Evolutionary conservation across 2,113 vertebrate species (phyloP), one percentile per base, ranked within the genome.

Genomic region (Sciurus niger): DNA sequence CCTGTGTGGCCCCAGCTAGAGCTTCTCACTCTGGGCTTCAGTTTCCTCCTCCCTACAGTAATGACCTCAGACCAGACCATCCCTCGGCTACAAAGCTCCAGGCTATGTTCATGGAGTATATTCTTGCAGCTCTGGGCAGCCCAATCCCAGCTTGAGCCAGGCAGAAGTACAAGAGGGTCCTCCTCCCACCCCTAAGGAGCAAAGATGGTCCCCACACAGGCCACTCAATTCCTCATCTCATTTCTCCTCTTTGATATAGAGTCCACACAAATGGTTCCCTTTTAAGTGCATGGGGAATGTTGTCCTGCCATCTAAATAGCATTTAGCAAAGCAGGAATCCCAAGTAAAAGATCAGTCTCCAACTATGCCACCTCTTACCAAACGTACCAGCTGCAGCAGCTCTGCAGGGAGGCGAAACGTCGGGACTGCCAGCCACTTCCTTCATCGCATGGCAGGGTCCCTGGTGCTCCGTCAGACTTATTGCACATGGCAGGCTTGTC

Each of bases 21-120:
- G 46, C 40, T 80, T 43, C 63, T 53, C 37, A 48, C 55, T 91
- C 65, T 65, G 7, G 91, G 58, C 83, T 91, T 97, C 95, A 68
- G 55, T 89, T 86, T 97, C 79, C 10, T 58, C 30, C 88, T 25
- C 24, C 84, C 40, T 74, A 60, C 70, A 74, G 0, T 18, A 2
- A 55, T 37, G 76, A 48, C 20, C 24, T 18, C 22, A 53, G 9
- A 28, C 22, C 12, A 46, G 0, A 51, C 18, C n/a, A 60, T 24
- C 20, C 32, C 67, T 93, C 67, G 84, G 78, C 51, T 60, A 76
- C 2, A 16, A 32, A 12, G 40, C 60, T 85, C 73, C 34, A 46
- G 67, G 17, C 40, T 58, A 3, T 32, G 80, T 40, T 48, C 32
- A 9, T 14, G 28, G 68, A 63, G 18, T 32, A 89, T 37, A 16